Percentiles rank a stretch among this genome's conserved stretches.
Evolutionary conservation across 2,797 vertebrate genomes (phyloP).

Genomic region (Syngnathus rostellatus): DNA sequence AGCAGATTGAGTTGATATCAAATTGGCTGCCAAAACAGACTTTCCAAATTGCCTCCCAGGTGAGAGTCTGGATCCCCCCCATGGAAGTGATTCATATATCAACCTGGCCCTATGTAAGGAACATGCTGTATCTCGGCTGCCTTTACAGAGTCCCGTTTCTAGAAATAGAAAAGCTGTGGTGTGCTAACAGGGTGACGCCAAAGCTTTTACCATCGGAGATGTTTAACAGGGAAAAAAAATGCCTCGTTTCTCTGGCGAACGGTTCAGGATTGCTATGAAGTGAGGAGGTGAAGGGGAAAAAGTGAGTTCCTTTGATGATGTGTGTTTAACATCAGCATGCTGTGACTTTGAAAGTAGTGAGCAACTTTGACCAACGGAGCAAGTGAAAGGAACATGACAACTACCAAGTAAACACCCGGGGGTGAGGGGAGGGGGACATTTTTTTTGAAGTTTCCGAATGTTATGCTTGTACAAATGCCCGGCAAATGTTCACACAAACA

Average conservation of each 20-base stretch:
- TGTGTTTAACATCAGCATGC: background rate
- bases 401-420: background rate
- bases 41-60: conserved; percentile 34
- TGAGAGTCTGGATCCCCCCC: conserved; percentile 21
- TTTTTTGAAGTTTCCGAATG: too few species aligned
- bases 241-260: background rate
- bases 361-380: background rate
- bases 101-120: conserved; percentile 8
- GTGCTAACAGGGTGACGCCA: background rate
- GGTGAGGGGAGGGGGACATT: too few species aligned
- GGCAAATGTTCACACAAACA: background rate
- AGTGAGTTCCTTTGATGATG: background rate
- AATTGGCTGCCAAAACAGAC: conserved; percentile 25
- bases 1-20: conserved; percentile 24
- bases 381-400: background rate
- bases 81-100: conserved; percentile 36
- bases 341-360: background rate
- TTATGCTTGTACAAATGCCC: background rate
- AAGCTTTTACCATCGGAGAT: conserved; percentile 6
- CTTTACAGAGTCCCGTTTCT: conserved; percentile 6
- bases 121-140: conserved; percentile 20
- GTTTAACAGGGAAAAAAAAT: background rate
- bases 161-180: background rate
- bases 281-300: background rate
- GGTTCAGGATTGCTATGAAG: background rate